phyloP scores from a whole-genome alignment of 2,888 invertebrate species.

The Calliopum simillimum region DNA sequence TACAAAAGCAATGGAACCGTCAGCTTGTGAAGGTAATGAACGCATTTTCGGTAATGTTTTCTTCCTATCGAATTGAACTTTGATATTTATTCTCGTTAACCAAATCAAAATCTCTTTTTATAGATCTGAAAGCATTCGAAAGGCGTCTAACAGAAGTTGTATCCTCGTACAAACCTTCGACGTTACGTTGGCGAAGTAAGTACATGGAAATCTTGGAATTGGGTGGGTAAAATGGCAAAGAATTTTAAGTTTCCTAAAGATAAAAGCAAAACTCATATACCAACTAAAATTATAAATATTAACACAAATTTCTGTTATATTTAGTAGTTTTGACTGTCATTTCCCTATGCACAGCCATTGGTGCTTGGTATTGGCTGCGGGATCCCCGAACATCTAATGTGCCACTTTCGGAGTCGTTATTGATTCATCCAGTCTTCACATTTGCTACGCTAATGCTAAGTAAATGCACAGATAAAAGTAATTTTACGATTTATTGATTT shows the following conservation, averaged over 20 bases:
- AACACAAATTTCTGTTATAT: conserved; percentile 38
- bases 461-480: conserved; percentile 65
- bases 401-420: conserved; percentile 89
- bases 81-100: conserved; percentile 13
- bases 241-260: background rate
- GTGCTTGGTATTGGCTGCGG: conserved; percentile 96
- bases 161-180: conserved; percentile 93
- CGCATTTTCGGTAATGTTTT: conserved; percentile 31
- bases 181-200: conserved; percentile 95
- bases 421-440: conserved; percentile 95
- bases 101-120: conserved; percentile 51
- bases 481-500: conserved; percentile 2
- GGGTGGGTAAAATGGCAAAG: background rate
- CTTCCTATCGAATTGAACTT: conserved; percentile 41
- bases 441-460: conserved; percentile 85
- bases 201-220: conserved; percentile 44
- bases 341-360: conserved; percentile 90
- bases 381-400: conserved; percentile 94
- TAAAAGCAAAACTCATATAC: too few relatives aligned
- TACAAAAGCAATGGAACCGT: conserved; percentile 76
- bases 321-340: conserved; percentile 87
- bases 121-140: conserved; percentile 98
- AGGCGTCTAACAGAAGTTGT: conserved; percentile 97
- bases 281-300: too few relatives aligned
- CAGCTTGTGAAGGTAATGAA: conserved; percentile 87